These are phyloP conservation scores for Typhlomys cinereus DNA, from an alignment of 2,113 vertebrate genomes.

Conservation along the genomic window DNA sequence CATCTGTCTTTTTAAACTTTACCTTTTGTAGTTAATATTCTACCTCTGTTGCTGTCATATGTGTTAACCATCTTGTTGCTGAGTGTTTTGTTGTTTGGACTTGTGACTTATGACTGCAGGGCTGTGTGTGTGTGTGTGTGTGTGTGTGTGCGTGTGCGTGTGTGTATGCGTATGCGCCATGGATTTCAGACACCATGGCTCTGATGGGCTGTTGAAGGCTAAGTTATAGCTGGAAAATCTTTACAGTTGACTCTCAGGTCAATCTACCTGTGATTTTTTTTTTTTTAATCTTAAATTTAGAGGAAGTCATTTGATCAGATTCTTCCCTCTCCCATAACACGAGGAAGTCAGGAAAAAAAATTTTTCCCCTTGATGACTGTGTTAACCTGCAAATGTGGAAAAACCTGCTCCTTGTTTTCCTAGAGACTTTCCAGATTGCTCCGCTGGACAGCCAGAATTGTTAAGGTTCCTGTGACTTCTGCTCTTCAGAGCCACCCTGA, in stretches of 20 bases:
- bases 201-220: neutral
- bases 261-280: neutral
- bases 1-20: neutral
- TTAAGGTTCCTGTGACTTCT: too few species aligned
- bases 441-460: neutral
- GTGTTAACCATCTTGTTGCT: neutral
- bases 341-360: neutral
- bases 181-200: neutral
- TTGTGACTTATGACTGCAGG: neutral
- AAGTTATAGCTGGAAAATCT: neutral
- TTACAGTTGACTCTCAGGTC: neutral
- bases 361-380: neutral
- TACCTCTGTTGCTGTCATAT: neutral
- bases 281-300: neutral
- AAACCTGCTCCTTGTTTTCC: neutral
- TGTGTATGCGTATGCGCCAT: too few species aligned
- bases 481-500: neutral
- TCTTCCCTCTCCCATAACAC: neutral
- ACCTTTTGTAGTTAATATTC: neutral
- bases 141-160: neutral
- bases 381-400: slow-evolving; percentile 16
- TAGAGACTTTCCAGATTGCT: neutral
- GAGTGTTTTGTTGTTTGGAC: neutral
- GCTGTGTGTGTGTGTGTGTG: neutral
- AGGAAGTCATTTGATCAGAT: slow-evolving; percentile 48